phyloP scores from a whole-genome alignment of 2,888 invertebrate genomes.

The Drosophila seclusa region DNA sequence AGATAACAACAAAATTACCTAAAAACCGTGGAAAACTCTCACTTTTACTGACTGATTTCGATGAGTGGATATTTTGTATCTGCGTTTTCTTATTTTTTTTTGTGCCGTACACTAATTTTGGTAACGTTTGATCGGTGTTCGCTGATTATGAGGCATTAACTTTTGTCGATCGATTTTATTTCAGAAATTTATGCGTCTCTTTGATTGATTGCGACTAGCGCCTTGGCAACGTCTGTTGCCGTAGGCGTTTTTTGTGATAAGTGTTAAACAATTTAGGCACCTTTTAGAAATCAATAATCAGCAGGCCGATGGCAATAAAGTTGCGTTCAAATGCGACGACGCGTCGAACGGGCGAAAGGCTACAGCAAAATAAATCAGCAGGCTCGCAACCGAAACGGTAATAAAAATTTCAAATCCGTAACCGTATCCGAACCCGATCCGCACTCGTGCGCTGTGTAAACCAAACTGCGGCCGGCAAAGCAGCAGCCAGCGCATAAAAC shows the following conservation, averaged over 20 bases:
- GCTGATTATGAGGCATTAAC: constrained; percentile 30
- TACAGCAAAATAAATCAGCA: constrained; percentile 12
- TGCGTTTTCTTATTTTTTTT: constrained; percentile 30
- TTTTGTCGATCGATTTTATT: constrained; percentile 44
- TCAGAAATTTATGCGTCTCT: constrained; percentile 50
- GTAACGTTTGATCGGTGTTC: constrained; percentile 17
- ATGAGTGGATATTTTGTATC: constrained; percentile 33
- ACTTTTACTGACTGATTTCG: constrained; percentile 69
- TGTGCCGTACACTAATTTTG: constrained; percentile 29
- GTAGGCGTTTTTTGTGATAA: constrained; percentile 29
- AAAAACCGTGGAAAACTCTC: constrained; percentile 76
- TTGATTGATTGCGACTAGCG: constrained; percentile 62
- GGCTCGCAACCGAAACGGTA: constrained; percentile 39
- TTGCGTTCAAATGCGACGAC: constrained; percentile 24
- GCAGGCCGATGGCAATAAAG: constrained; percentile 22
- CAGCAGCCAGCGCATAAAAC: constrained; percentile 79
- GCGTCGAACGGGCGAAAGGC: constrained; percentile 17
- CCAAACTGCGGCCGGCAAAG: constrained; percentile 80
- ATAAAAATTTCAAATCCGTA: constrained; percentile 38
- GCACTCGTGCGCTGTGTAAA: constrained; percentile 78
- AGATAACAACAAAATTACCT: constrained; percentile 59
- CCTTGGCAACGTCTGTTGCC: constrained; percentile 21
- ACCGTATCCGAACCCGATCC: constrained; percentile 59
- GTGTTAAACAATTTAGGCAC: constrained; percentile 52
- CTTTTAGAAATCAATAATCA: constrained; percentile 50